phyloP scores from a whole-genome alignment of 2,113 vertebrate genomes.

The zebrafish (Danio rerio) region DNA sequence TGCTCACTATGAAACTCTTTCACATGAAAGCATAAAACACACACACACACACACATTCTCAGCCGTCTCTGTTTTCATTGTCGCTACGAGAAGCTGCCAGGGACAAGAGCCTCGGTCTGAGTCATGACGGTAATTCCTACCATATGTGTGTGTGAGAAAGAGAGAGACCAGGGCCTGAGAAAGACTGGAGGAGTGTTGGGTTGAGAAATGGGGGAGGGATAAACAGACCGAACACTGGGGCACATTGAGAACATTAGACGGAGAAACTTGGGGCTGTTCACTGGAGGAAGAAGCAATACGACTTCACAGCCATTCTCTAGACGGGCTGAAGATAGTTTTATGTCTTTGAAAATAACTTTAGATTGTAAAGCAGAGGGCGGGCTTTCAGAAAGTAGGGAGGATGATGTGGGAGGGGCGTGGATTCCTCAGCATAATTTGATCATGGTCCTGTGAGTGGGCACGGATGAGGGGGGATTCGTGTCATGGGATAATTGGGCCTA shows the following conservation, averaged over 20 bases:
- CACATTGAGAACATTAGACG: slow-evolving; percentile 30
- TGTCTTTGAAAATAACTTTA: not conserved
- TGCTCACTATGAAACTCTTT: slow-evolving; percentile 32
- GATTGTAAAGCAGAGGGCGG: not conserved
- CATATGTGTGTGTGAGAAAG: slow-evolving; percentile 72
- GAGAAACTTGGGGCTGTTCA: slow-evolving; percentile 38
- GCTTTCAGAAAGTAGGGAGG: not conserved
- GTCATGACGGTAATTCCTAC: slow-evolving; percentile 79
- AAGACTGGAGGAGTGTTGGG: not conserved
- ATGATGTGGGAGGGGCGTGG: not conserved
- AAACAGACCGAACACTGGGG: slow-evolving; percentile 16
- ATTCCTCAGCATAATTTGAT: slow-evolving; percentile 65
- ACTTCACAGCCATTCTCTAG: slow-evolving; percentile 5
- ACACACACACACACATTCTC: slow-evolving; percentile 36
- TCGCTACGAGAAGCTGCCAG: slow-evolving; percentile 65
- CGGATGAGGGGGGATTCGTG: not conserved
- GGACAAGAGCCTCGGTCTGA: slow-evolving; percentile 70
- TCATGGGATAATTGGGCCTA: slow-evolving; percentile 25
- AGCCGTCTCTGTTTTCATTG: slow-evolving; percentile 74
- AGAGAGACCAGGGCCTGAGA: slow-evolving; percentile 38
- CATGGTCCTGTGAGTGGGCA: slow-evolving; percentile 62
- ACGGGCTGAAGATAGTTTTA: not conserved
- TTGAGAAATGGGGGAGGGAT: slow-evolving; percentile 1
- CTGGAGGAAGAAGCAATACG: slow-evolving; percentile 19
- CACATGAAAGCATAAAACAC: slow-evolving; percentile 31